phyloP scores from a whole-genome alignment of 2,113 vertebrate species.

The Suricata suricatta region DNA sequence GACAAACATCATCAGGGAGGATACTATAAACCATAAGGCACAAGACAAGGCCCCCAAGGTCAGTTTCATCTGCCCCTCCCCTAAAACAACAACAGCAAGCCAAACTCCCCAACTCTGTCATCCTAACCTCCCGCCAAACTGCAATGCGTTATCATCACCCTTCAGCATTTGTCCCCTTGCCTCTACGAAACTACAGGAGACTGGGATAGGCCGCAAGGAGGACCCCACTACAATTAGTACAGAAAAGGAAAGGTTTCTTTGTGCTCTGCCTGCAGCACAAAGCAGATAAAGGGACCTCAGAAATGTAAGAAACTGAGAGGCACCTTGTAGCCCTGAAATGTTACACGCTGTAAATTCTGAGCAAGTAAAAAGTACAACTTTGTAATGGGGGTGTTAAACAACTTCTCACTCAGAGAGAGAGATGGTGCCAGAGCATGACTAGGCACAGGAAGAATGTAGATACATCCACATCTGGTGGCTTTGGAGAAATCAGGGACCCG shows the following conservation, averaged over 20 bases:
- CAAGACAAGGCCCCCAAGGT: neutral
- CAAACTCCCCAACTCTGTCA: neutral
- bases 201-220: neutral
- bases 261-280: neutral
- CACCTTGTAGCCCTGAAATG: neutral
- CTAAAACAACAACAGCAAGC: slow-evolving; percentile 43
- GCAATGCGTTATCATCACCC: neutral
- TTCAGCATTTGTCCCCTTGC: neutral
- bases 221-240: neutral
- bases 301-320: slow-evolving; percentile 11
- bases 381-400: neutral
- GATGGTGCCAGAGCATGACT: neutral
- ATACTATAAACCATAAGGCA: neutral
- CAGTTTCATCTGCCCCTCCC: neutral
- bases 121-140: neutral
- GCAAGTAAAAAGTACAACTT: neutral
- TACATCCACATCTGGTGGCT: neutral
- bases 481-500: neutral
- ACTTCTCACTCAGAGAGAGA: neutral
- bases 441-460: neutral
- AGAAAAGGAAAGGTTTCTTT: neutral
- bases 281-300: slow-evolving; percentile 24
- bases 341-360: neutral
- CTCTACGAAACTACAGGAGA: slow-evolving; percentile 11
- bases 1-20: neutral